Percentiles rank a stretch among this genome's conserved stretches.
These are phyloP conservation scores for Arenicola marina DNA, from an alignment of 2,888 invertebrate genomes.

Conservation along the genomic window DNA sequence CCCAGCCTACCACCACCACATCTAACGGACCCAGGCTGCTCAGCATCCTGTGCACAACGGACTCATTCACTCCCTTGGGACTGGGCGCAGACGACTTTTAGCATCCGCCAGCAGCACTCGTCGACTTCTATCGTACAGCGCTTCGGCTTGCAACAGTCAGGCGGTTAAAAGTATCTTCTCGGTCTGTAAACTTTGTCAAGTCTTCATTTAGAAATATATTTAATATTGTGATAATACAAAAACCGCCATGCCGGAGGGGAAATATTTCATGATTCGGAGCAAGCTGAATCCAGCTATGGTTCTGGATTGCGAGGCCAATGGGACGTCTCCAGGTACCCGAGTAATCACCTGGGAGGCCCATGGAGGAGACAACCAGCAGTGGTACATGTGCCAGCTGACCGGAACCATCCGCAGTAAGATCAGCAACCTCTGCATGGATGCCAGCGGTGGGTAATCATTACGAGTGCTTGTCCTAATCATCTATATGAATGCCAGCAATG, in stretches of 20 bases:
- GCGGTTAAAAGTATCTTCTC: too few species aligned
- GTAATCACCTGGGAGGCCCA: not conserved
- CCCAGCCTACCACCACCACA: too few species aligned
- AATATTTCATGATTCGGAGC: conserved; percentile 12
- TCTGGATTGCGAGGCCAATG: conserved; percentile 8
- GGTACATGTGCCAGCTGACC: conserved; percentile 15
- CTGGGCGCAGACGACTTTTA: too few species aligned
- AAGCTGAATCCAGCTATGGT: conserved; percentile 2
- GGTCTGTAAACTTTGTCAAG: too few species aligned
- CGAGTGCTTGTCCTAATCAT: not conserved
- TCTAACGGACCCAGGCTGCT: too few species aligned
- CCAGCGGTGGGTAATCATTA: not conserved
- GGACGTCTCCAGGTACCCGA: not conserved
- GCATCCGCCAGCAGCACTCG: too few species aligned
- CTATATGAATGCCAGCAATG: too few species aligned
- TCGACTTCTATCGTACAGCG: too few species aligned
- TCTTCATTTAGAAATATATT: too few species aligned
- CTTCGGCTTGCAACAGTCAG: too few species aligned
- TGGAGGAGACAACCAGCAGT: conserved; percentile 4
- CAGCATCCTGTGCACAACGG: too few species aligned
- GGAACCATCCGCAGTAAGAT: conserved; percentile 12
- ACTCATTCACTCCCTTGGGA: too few species aligned
- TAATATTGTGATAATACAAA: not conserved
- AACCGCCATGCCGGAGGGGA: conserved; percentile 5
- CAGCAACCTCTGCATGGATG: not conserved